Base-by-base conservation (phyloP, 2,888 invertebrate genomes). In the Drosophila nr. fundita region DNA sequence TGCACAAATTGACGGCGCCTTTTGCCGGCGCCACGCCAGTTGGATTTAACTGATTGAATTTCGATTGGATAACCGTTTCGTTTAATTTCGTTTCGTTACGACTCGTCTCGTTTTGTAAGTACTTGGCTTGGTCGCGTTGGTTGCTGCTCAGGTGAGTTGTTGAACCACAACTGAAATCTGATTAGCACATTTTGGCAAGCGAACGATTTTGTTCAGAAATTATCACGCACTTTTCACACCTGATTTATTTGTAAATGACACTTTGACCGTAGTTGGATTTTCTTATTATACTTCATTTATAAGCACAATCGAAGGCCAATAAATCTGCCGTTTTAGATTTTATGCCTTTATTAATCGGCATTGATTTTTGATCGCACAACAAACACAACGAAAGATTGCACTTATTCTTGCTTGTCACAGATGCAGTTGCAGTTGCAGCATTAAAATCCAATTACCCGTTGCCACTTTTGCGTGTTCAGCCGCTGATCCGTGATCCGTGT, bases 141-240 rank as follows among this genome's bases (percentile, higher is more conserved):
- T 52, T 49, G 62, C 49, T 30, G 5, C 13, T 30, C 60, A 65
- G 69, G 67, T 73, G 68, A 74, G 81, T 74, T 81, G 79, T 69
- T 87, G 88, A 83, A 87, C 82, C 85, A 77, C 70, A 87, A 87
- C 83, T 73, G 72, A 80, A 86, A 89, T 89, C 83, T 83, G 81
- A 91, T 91, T 91, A 91, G 83, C 92, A 84, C 85, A 75, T 84
- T 84, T 87, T 78, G 73, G 57, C 70, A 79, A 50, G 55, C 67
- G 73, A 73, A 73, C 77, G 65, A 49, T 52, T 80, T 83, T 82
- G 73, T 85, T 80, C 69, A 75, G 72, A 83, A 90, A 88, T 91
- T 88, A 90, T 86, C 88, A 89, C 89, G 80, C 91, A 92, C 91
- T 91, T 87, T 87, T 91, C 91, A 90, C 92, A 92, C 91, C 90